A percentile compares a stretch with the other conserved stretches of the same genome.
Evolutionary conservation across 2,113 vertebrate genomes (phyloP).

Genomic region (Catharus fuscescens): DNA sequence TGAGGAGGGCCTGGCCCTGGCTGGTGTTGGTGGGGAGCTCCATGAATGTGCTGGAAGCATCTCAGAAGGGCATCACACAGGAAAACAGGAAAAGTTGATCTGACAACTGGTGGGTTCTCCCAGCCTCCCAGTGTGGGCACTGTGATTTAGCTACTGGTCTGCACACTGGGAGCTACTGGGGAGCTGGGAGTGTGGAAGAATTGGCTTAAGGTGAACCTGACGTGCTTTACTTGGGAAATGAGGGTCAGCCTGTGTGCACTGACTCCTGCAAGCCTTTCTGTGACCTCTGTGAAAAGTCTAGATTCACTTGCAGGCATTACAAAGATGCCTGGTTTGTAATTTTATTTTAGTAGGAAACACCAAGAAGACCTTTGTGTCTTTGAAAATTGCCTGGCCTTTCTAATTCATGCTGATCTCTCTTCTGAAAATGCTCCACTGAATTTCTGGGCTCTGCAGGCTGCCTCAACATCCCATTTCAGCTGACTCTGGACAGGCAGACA

Average conservation of each 20-base stretch:
- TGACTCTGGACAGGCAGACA: constrained; percentile 47
- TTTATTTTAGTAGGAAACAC: not conserved
- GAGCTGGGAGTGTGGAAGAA: not conserved
- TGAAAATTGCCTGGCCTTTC: not conserved
- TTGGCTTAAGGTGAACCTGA: not conserved
- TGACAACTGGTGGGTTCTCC: rapidly evolving
- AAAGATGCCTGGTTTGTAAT: not conserved
- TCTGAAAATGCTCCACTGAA: not conserved
- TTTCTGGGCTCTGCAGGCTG: not conserved
- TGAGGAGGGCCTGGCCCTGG: not conserved
- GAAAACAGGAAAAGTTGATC: not conserved
- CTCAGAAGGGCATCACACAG: not conserved
- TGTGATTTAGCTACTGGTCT: not conserved
- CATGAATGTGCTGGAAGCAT: not conserved
- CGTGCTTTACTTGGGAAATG: not conserved
- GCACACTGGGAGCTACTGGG: not conserved
- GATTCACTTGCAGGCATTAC: not conserved
- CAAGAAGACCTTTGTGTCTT: not conserved
- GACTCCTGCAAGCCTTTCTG: not conserved
- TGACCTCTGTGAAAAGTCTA: not conserved
- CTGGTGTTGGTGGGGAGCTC: not conserved
- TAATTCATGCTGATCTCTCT: not conserved
- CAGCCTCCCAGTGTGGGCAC: not conserved
- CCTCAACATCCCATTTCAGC: not conserved
- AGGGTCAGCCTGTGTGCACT: not conserved